phyloP scores from a whole-genome alignment of 2,888 invertebrate species.

The Hypsopygia costalis region DNA sequence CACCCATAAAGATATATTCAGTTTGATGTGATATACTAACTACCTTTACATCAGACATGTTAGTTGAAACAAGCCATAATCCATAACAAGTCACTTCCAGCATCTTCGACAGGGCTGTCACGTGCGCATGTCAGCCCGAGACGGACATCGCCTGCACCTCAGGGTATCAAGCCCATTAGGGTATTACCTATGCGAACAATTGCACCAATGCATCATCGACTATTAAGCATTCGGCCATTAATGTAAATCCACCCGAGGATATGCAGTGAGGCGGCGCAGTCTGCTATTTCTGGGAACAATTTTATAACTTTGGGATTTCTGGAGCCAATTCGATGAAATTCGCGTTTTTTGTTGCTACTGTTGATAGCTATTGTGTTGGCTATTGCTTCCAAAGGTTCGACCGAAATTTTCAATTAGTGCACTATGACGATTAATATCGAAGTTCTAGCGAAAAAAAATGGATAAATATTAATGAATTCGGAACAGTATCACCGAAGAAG shows the following conservation, averaged over 20 bases:
- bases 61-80: no score
- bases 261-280: neutral
- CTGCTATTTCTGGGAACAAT: neutral
- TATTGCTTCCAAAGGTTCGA: neutral
- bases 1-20: no score
- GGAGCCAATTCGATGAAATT: neutral
- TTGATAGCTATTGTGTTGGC: neutral
- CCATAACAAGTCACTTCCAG: neutral
- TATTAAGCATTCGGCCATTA: conserved; percentile 4
- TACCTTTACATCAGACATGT: no score
- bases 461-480: no score
- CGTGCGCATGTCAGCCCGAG: neutral
- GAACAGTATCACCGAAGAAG: no score
- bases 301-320: neutral
- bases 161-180: conserved; percentile 2
- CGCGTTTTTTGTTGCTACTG: neutral
- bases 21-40: no score
- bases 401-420: no score
- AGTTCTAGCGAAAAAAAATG: no score
- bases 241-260: conserved; percentile 2
- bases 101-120: neutral
- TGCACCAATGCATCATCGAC: neutral
- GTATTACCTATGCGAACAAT: conserved; percentile 4
- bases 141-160: conserved; percentile 1
- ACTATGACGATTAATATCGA: no score